Evolutionary conservation across 1,140 invertebrate genomes (phyloP).

Genomic region (Coelopa frigida): DNA sequence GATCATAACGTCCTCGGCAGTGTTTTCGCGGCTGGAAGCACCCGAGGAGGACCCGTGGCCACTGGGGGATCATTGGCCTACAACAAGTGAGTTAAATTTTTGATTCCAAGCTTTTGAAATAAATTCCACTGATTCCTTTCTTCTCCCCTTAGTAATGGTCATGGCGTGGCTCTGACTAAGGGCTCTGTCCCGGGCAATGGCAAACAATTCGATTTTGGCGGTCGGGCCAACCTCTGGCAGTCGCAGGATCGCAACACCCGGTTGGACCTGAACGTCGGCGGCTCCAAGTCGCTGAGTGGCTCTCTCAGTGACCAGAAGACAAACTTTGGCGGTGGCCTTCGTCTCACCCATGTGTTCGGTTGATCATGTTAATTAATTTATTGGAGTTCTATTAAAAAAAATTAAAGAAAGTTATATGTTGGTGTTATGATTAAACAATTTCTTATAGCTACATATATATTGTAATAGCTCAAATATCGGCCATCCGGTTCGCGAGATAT

Average conservation of each 20-base stretch:
- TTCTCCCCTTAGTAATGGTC: slow-evolving; percentile 31
- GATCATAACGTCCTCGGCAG: slow-evolving; percentile 31
- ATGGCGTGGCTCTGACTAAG: slow-evolving; percentile 30
- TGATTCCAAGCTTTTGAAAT: too few relatives aligned
- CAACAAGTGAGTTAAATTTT: slow-evolving; percentile 31
- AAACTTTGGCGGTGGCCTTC: slow-evolving; percentile 23
- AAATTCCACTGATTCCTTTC: neutral
- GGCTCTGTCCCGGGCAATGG: slow-evolving; percentile 34
- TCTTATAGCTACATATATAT: too few relatives aligned
- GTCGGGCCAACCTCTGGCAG: slow-evolving; percentile 31
- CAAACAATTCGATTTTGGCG: slow-evolving; percentile 24
- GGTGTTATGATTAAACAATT: too few relatives aligned
- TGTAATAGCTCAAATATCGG: too few relatives aligned
- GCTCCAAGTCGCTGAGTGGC: slow-evolving; percentile 28
- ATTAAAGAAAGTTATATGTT: too few relatives aligned
- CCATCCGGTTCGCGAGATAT: too few relatives aligned
- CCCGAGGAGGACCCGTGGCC: slow-evolving; percentile 19
- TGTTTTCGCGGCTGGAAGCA: slow-evolving; percentile 30
- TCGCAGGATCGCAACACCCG: slow-evolving; percentile 19
- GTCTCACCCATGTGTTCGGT: slow-evolving; percentile 27
- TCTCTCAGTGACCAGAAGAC: slow-evolving; percentile 19
- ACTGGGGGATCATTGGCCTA: slow-evolving; percentile 19
- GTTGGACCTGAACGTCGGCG: slow-evolving; percentile 16
- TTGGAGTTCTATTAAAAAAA: too few relatives aligned
- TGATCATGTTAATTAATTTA: too few relatives aligned